These are phyloP conservation scores for Papilio polyxenes DNA, from an alignment of 1,140 invertebrate genomes.

Conservation along the genomic window DNA sequence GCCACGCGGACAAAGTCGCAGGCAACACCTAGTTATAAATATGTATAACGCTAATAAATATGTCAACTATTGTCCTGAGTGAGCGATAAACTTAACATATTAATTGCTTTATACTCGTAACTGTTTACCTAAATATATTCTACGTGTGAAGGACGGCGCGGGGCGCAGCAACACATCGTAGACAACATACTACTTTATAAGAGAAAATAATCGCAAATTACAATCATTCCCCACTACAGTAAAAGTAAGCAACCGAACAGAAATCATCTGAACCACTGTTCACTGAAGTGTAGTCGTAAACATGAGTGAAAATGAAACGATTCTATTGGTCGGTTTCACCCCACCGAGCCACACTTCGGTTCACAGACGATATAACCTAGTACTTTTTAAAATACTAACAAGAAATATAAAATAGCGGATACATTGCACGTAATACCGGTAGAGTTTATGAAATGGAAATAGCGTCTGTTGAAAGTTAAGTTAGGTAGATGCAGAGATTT, in stretches of 20 bases:
- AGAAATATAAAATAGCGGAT: not conserved
- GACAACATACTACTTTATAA: not conserved
- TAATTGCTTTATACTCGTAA: too few species aligned
- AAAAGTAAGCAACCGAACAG: conserved; percentile 10
- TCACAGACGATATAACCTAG: not conserved
- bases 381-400: not conserved
- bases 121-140: not conserved
- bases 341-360: conserved; percentile 8
- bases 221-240: conserved; percentile 14
- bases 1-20: too few species aligned
- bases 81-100: too few species aligned
- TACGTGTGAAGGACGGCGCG: not conserved
- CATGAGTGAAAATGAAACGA: conserved; percentile 21
- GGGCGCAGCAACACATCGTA: not conserved
- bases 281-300: conserved; percentile 1
- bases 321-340: conserved; percentile 19
- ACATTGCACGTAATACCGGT: not conserved
- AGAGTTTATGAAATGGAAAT: conserved; percentile 26
- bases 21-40: too few species aligned
- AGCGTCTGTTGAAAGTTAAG: not conserved
- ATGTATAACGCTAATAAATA: too few species aligned
- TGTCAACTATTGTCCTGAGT: too few species aligned
- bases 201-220: conserved; percentile 6
- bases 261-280: conserved; percentile 1
- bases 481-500: not conserved